phyloP scores from a whole-genome alignment of 2,797 vertebrate species.

The Apodemus agrarius region DNA sequence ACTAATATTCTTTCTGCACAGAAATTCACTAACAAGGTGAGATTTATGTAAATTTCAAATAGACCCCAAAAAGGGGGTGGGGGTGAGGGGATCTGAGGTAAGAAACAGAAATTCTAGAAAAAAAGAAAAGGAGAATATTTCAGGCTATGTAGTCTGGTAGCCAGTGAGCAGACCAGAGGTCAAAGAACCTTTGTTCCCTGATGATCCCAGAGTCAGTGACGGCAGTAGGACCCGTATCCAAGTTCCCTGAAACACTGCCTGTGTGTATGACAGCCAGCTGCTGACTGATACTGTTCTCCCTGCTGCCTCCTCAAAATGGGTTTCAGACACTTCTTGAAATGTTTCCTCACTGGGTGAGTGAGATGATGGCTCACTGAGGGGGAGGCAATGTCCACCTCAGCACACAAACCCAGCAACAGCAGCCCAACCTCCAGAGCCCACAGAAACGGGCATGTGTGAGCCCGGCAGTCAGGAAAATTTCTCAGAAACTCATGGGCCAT shows the following conservation, averaged over 20 bases:
- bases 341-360: not conserved
- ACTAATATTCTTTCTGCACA: not conserved
- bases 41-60: conserved; percentile 18
- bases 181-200: not conserved
- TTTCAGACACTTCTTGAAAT: not conserved
- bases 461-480: not conserved
- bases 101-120: not conserved
- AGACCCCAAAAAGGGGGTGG: not conserved
- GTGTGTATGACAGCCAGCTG: not conserved
- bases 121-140: not conserved
- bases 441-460: not conserved
- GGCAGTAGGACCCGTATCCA: not conserved
- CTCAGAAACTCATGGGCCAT: not conserved
- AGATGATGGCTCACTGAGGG: not conserved
- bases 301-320: not conserved
- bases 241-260: not conserved
- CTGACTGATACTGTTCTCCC: not conserved
- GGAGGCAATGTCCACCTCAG: not conserved
- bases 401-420: not conserved
- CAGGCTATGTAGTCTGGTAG: not conserved
- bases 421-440: not conserved
- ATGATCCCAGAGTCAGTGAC: not conserved
- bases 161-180: not conserved
- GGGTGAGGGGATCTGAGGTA: not conserved
- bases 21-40: not conserved